A percentile compares a stretch with the other conserved stretches of the same genome.
Evolutionary conservation across 2,797 vertebrate species (phyloP).

Genomic region (Ataeniobius toweri): DNA sequence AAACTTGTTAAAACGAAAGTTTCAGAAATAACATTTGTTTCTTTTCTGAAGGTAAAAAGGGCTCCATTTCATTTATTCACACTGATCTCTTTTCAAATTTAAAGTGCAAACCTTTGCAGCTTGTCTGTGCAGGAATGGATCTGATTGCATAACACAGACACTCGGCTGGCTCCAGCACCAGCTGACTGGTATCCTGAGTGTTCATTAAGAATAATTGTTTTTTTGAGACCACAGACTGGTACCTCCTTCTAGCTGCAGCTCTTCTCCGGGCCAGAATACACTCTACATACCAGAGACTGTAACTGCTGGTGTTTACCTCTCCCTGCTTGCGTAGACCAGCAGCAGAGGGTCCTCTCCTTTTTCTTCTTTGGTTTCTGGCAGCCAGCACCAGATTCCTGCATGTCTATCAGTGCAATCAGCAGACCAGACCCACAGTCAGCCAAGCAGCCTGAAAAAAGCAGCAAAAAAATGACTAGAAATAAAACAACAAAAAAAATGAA

Average conservation of each 20-base stretch:
- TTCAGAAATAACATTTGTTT: neutral
- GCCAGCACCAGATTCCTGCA: conserved; percentile 81
- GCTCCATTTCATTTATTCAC: neutral
- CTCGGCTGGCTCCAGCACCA: conserved; percentile 34
- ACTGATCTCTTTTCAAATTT: conserved; percentile 15
- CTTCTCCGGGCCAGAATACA: conserved; percentile 65
- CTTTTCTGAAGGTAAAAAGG: neutral
- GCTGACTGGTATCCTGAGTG: conserved; percentile 51
- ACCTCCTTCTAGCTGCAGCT: conserved; percentile 57
- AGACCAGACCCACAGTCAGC: conserved; percentile 82
- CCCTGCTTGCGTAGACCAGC: conserved; percentile 66
- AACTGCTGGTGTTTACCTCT: conserved; percentile 85
- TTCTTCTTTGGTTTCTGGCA: conserved; percentile 86
- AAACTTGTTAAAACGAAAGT: neutral
- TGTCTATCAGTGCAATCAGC: conserved; percentile 88
- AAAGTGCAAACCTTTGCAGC: conserved; percentile 16
- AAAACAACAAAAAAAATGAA: conserved; percentile 33
- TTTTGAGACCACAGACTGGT: conserved; percentile 64
- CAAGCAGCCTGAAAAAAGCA: conserved; percentile 78
- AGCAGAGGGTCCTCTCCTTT: conserved; percentile 79
- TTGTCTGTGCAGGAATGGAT: conserved; percentile 48
- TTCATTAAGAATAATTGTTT: conserved; percentile 78
- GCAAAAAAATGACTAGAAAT: conserved; percentile 62
- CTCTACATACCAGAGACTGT: conserved; percentile 81
- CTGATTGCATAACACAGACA: conserved; percentile 47